These are phyloP conservation scores for Pan paniscus DNA, from an alignment of 2,113 vertebrate genomes.

Conservation along the genomic window DNA sequence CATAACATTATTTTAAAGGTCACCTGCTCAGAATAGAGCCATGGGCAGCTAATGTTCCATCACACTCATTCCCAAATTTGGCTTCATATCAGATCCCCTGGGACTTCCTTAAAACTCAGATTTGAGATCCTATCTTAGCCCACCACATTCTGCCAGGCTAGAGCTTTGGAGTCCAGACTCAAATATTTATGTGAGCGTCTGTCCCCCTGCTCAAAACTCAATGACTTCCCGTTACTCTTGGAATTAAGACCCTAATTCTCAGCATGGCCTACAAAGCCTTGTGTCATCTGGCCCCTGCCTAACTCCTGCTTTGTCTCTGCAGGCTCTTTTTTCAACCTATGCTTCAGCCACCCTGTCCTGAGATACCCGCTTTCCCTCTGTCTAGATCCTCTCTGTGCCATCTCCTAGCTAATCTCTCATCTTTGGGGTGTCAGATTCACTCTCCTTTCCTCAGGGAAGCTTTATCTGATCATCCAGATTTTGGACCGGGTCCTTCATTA, in stretches of 20 bases:
- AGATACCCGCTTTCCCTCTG: neutral
- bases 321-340: neutral
- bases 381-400: neutral
- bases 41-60: rapidly evolving
- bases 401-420: neutral
- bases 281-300: neutral
- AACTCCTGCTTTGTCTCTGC: neutral
- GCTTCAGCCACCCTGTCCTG: neutral
- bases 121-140: neutral
- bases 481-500: too few species aligned
- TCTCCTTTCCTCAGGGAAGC: neutral
- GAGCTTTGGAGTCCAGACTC: neutral
- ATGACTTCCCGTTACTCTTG: neutral
- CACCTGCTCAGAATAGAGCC: neutral
- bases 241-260: neutral
- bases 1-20: neutral
- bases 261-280: neutral
- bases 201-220: neutral
- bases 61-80: neutral
- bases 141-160: neutral
- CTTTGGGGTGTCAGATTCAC: neutral
- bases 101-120: neutral
- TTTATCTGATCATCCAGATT: neutral
- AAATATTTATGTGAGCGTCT: neutral
- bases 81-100: neutral